Conservation (phyloP, 2,888 invertebrate species). For the Sialis fuliginosa region DNA sequence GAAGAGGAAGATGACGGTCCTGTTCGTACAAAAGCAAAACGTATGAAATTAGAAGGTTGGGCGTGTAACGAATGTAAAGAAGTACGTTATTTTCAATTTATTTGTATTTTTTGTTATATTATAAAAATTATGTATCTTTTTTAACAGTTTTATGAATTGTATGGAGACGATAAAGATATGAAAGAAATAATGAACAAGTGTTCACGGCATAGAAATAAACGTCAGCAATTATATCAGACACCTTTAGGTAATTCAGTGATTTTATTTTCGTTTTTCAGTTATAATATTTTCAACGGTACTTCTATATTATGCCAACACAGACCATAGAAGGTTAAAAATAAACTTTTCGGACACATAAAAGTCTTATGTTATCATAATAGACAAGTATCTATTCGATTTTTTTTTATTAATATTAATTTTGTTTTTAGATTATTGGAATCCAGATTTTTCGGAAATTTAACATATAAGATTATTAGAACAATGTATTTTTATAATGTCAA, state of each 20-base stretch:
- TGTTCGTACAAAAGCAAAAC: conserved; percentile 20
- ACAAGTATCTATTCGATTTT: no score
- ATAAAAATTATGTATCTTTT: conserved; percentile 12
- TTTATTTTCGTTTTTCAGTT: conserved; percentile 3
- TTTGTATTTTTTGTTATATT: background rate
- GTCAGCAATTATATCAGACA: conserved; percentile 18
- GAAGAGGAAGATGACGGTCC: conserved; percentile 9
- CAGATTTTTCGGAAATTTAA: no score
- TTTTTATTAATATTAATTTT: no score
- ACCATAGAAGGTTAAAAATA: no score
- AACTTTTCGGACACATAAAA: no score
- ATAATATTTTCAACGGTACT: background rate
- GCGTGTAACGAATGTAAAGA: conserved; percentile 23
- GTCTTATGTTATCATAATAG: no score
- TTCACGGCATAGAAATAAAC: conserved; percentile 28
- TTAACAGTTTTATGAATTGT: conserved; percentile 19
- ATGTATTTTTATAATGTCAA: no score
- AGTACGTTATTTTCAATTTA: conserved; percentile 14
- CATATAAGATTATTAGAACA: no score
- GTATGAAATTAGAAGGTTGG: conserved; percentile 22
- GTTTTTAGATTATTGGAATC: no score
- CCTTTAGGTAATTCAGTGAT: conserved; percentile 19
- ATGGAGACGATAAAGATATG: conserved; percentile 21
- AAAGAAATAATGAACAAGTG: conserved; percentile 25
- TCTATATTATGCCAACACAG: no score